Conservation (phyloP, 2,113 vertebrate species). For the Strix aluco region DNA sequence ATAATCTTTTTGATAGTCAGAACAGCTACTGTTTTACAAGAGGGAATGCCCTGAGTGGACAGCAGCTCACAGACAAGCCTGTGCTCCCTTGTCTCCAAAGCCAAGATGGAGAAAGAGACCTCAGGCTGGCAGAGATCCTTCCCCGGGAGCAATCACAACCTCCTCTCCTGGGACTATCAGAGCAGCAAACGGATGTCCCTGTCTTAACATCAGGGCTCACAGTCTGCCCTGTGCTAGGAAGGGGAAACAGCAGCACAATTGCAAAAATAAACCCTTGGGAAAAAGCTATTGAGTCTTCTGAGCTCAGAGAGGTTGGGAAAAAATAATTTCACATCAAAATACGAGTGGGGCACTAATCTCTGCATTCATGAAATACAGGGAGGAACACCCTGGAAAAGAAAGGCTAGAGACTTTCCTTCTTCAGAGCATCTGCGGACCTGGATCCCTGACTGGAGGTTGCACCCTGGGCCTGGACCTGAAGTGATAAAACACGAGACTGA, state of each 20-base stretch:
- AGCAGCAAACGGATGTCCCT: background rate
- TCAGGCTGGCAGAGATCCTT: background rate
- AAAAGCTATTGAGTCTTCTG: background rate
- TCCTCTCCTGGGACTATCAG: background rate
- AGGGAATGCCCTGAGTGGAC: background rate
- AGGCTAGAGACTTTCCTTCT: background rate
- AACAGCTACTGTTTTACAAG: background rate
- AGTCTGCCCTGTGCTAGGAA: background rate
- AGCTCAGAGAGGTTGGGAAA: background rate
- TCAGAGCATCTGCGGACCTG: background rate
- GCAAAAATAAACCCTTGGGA: conserved; percentile 24
- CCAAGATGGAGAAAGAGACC: background rate
- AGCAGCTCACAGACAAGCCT: background rate
- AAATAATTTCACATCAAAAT: background rate
- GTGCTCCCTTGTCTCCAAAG: background rate
- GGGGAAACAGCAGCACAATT: background rate
- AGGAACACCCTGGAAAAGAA: background rate
- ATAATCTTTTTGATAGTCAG: background rate
- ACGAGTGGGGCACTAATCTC: background rate
- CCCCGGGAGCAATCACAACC: background rate
- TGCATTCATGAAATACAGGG: background rate
- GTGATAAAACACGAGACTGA: background rate
- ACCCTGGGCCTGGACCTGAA: background rate
- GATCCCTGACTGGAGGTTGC: background rate
- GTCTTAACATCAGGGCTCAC: background rate